phyloP scores from a whole-genome alignment of 2,797 vertebrate species.

The Manis pentadactyla region DNA sequence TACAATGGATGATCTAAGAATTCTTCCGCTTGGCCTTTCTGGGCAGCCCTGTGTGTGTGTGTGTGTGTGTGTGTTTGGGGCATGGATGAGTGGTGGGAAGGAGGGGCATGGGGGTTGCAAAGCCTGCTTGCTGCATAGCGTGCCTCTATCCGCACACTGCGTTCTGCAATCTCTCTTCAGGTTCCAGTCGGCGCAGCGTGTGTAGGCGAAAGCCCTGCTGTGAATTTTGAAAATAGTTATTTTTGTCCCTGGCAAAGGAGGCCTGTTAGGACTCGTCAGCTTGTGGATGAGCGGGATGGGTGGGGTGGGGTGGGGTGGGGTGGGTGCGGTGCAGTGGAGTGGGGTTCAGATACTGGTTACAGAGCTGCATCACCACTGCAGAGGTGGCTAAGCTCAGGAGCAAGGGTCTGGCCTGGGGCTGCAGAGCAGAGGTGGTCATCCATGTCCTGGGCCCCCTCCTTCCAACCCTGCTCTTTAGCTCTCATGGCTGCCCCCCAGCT shows the following conservation, averaged over 20 bases:
- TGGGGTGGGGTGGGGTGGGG: slow-evolving; percentile 72
- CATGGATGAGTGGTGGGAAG: slow-evolving; percentile 47
- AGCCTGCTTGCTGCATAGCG: slow-evolving; percentile 74
- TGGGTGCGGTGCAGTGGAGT: slow-evolving; percentile 62
- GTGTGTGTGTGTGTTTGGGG: background rate
- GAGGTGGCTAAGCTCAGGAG: background rate
- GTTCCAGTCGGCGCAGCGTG: slow-evolving; percentile 88
- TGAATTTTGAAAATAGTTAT: slow-evolving; percentile 92
- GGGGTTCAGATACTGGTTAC: background rate
- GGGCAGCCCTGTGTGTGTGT: background rate
- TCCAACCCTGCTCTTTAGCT: background rate
- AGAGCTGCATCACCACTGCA: background rate
- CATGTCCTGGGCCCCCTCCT: background rate
- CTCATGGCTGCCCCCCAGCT: background rate
- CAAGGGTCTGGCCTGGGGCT: background rate
- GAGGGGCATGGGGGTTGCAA: slow-evolving; percentile 73
- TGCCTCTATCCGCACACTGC: slow-evolving; percentile 85
- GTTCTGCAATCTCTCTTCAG: slow-evolving; percentile 87
- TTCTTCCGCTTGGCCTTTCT: background rate
- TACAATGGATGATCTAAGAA: background rate
- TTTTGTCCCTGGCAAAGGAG: slow-evolving; percentile 90
- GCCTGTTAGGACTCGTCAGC: slow-evolving; percentile 90
- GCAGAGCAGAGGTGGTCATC: background rate
- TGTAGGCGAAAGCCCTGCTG: slow-evolving; percentile 91
- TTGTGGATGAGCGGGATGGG: slow-evolving; percentile 87